phyloP scores from a whole-genome alignment of 2,113 vertebrate genomes.

The Cebidichthys violaceus region DNA sequence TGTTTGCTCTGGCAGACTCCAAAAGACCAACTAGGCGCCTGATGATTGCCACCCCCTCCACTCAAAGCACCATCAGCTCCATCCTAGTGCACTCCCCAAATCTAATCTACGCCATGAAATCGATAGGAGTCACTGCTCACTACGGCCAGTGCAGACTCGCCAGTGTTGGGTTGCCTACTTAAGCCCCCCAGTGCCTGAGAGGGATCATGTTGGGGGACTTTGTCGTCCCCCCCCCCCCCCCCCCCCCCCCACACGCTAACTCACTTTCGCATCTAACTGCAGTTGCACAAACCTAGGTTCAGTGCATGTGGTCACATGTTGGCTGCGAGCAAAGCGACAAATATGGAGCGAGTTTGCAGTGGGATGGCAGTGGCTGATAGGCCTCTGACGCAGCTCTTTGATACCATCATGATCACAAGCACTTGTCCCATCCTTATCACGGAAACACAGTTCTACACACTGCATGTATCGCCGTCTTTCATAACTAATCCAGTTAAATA shows the following conservation, averaged over 20 bases:
- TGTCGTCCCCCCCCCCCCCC: too few species aligned
- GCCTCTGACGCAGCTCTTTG: background rate
- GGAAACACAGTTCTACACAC: constrained; percentile 14
- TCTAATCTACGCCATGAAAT: constrained; percentile 70
- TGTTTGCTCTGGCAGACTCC: constrained; percentile 48
- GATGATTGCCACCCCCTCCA: constrained; percentile 47
- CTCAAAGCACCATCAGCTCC: constrained; percentile 61
- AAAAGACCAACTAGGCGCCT: constrained; percentile 62
- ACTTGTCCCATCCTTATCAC: constrained; percentile 13
- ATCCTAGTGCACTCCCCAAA: constrained; percentile 61
- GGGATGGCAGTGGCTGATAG: constrained; percentile 4
- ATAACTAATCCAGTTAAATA: constrained; percentile 54
- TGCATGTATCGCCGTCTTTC: constrained; percentile 29
- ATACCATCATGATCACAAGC: background rate
- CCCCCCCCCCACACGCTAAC: too few species aligned
- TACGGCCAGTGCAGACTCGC: constrained; percentile 19
- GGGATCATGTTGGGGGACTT: constrained; percentile 25
- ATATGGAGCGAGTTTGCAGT: background rate
- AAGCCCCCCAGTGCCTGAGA: constrained; percentile 17
- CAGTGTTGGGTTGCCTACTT: constrained; percentile 60
- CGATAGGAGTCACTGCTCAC: constrained; percentile 55
- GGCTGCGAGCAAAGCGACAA: background rate
- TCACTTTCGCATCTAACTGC: constrained; percentile 3
- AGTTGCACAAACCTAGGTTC: constrained; percentile 7
- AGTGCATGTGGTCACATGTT: constrained; percentile 20